Evolutionary conservation across 1,140 invertebrate species (phyloP).

Genomic region (Sycophaga agraensis): DNA sequence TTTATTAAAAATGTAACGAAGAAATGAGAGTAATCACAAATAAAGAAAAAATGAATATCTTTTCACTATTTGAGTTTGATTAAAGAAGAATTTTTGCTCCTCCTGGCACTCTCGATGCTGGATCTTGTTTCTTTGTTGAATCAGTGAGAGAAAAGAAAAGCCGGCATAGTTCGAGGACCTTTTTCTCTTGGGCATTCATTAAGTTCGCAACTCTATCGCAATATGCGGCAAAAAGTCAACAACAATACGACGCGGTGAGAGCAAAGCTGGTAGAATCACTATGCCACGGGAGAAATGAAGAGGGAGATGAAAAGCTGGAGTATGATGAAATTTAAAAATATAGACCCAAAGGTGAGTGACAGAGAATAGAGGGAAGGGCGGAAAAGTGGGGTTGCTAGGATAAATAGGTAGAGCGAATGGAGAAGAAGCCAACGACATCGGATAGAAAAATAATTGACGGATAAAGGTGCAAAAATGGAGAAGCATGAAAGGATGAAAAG

Average conservation of each 20-base stretch:
- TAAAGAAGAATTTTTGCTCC: constrained; percentile 12
- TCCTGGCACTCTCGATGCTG: background rate
- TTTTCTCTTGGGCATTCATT: constrained; percentile 2
- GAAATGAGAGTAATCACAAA: no score
- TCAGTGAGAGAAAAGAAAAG: background rate
- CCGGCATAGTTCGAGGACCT: background rate
- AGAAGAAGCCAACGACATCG: no score
- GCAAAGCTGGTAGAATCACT: background rate
- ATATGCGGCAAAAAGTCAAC: background rate
- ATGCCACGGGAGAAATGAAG: background rate
- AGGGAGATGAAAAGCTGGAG: no score
- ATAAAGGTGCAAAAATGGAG: no score
- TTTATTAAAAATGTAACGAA: no score
- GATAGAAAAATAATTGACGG: no score
- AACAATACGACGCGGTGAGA: background rate
- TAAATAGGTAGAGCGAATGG: background rate
- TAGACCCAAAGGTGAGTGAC: no score
- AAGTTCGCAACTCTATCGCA: background rate
- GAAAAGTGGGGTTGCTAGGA: background rate
- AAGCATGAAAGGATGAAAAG: no score
- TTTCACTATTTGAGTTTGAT: constrained; percentile 18
- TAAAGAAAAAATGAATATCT: background rate
- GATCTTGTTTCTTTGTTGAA: constrained; percentile 5
- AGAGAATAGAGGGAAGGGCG: background rate
- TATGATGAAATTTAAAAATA: no score